Evolutionary conservation across 2,888 invertebrate species (phyloP).

Genomic region (Heliconius cydno): DNA sequence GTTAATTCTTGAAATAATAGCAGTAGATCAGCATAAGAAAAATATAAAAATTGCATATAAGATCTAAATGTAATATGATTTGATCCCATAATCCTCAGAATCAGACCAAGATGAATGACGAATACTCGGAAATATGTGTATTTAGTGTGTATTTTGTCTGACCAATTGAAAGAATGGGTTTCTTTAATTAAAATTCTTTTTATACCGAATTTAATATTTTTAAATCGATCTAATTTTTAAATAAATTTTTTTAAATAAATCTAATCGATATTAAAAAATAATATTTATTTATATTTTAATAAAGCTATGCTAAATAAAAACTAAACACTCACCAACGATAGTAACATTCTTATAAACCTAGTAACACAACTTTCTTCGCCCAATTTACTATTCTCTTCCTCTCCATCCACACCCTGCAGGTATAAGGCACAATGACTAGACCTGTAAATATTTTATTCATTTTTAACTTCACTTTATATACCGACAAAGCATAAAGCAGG

Average conservation of each 20-base stretch:
- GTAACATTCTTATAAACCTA: constrained; percentile 93
- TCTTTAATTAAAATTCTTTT: too few species aligned
- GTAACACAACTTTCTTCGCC: constrained; percentile 95
- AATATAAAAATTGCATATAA: neutral
- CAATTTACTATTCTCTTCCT: constrained; percentile 83
- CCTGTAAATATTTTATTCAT: constrained; percentile 65
- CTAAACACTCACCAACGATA: constrained; percentile 87
- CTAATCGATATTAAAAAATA: too few species aligned
- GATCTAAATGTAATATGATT: neutral
- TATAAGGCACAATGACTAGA: constrained; percentile 87
- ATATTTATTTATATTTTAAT: too few species aligned
- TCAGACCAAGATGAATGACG: too few species aligned
- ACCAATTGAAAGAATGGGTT: too few species aligned
- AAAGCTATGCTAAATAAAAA: neutral
- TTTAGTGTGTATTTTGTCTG: too few species aligned
- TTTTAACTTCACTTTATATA: neutral
- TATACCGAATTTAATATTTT: too few species aligned
- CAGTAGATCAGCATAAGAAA: too few species aligned
- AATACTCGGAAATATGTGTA: too few species aligned
- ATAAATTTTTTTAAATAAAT: too few species aligned
- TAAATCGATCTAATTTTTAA: too few species aligned
- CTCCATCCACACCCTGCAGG: constrained; percentile 82
- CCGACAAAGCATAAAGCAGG: neutral
- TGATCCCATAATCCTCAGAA: neutral
- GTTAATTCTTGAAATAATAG: too few species aligned